Conservation (phyloP, 2,113 vertebrate genomes). For the Regulus satrapa region DNA sequence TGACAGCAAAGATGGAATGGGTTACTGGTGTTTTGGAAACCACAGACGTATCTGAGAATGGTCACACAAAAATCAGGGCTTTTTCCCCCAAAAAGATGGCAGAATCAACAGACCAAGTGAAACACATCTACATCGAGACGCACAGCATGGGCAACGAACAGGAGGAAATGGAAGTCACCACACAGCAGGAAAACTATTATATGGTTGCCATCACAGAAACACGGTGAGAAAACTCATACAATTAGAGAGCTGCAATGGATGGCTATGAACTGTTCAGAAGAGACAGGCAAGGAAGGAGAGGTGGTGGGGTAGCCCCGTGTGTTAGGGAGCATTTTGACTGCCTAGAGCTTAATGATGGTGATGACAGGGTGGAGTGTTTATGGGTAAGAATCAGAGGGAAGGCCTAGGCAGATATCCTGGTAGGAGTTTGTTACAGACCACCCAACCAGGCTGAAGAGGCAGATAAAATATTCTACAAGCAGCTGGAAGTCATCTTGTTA, state of each 20-base stretch:
- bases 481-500: not conserved
- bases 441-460: not conserved
- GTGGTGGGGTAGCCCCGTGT: not conserved
- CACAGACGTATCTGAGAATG: not conserved
- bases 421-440: not conserved
- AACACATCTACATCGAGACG: not conserved
- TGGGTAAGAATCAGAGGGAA: not conserved
- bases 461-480: not conserved
- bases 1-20: not conserved
- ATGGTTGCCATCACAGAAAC: not conserved
- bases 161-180: not conserved
- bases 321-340: not conserved
- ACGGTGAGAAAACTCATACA: not conserved
- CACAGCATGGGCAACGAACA: not conserved
- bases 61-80: rapidly evolving
- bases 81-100: not conserved
- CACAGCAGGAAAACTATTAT: not conserved
- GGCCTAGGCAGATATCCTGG: not conserved
- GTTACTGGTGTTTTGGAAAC: not conserved
- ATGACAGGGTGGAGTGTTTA: not conserved
- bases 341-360: not conserved
- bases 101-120: not conserved
- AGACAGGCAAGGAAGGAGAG: not conserved
- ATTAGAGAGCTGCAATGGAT: not conserved
- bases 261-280: not conserved